phyloP scores from a whole-genome alignment of 2,888 invertebrate species.

The Sesia bembeciformis region DNA sequence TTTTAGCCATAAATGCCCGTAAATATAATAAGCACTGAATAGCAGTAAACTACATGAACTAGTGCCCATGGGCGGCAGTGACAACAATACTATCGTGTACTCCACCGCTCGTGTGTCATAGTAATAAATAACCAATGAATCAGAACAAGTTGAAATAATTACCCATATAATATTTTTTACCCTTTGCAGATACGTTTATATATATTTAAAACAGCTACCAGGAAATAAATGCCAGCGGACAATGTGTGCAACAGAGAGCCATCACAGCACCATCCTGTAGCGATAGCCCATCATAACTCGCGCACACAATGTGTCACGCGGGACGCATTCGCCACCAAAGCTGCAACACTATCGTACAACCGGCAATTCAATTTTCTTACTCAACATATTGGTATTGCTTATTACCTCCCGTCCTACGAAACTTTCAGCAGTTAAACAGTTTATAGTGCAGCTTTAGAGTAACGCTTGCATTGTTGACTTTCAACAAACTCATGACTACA shows the following conservation, averaged over 20 bases:
- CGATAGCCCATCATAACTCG: slow-evolving; percentile 47
- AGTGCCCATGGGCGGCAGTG: too few relatives aligned
- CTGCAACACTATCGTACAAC: slow-evolving; percentile 38
- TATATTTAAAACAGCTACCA: not conserved
- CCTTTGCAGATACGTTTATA: not conserved
- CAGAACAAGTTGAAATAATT: too few relatives aligned
- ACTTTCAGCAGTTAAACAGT: slow-evolving; percentile 6
- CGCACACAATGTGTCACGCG: slow-evolving; percentile 44
- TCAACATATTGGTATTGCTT: slow-evolving; percentile 51
- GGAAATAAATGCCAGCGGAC: slow-evolving; percentile 2
- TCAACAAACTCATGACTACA: not conserved
- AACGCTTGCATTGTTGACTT: not conserved
- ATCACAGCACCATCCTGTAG: slow-evolving; percentile 1
- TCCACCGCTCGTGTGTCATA: too few relatives aligned
- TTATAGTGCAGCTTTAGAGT: slow-evolving; percentile 1
- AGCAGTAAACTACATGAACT: too few relatives aligned
- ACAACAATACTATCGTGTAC: too few relatives aligned
- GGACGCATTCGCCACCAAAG: slow-evolving; percentile 66
- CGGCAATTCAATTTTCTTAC: slow-evolving; percentile 67
- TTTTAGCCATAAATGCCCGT: too few relatives aligned
- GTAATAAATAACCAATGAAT: too few relatives aligned
- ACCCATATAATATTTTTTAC: not conserved
- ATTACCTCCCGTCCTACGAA: slow-evolving; percentile 13
- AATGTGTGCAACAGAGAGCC: slow-evolving; percentile 5
- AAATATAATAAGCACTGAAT: too few relatives aligned